Evolutionary conservation across 2,888 invertebrate genomes (phyloP), one percentile per base, ranked within the genome.

Genomic region (Phaonia tiefii): DNA sequence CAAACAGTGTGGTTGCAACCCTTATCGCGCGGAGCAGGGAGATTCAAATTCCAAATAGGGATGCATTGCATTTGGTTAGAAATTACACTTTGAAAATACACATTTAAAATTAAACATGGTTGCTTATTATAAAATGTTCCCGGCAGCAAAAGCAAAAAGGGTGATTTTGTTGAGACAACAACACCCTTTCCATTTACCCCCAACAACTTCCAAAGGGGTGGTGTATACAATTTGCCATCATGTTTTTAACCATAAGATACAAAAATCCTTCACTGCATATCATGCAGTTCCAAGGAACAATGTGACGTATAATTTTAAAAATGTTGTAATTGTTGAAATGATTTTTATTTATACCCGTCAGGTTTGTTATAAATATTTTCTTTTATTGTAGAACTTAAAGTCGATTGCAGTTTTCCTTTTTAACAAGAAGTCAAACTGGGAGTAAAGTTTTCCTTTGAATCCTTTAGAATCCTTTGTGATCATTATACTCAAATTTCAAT

Each of bases 101-200:
- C n/a, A n/a, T n/a, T n/a, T n/a, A n/a, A 78, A 75, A 56, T 75
- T 69, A 58, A 75, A 78, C 46, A 76, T 80, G 72, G 79, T 66
- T 58, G 60, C 75, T 15, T 13, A 73, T 42, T 63, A 13, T 20
- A 63, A 60, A 58, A 60, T 39, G 7, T 54, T 54, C 2, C 37
- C 51, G n/a, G n/a, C n/a, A n/a, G n/a, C 4, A 25, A 37, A 63
- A 42, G 22, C 17, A 2, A 56, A 63, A 63, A 63, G 63, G 63
- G 63, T 63, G 63, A 42, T 63, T 60, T 58, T 54, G 20, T 20
- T 2, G n/a, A 2, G 25, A n/a, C 2, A 39, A 39, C 37, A 39
- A 13, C 63, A 63, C 63, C 63, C 63, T 39, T 63, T 63, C 22
- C 58, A 37, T n/a, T n/a, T n/a, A n/a, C n/a, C n/a, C n/a, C n/a